These are phyloP conservation scores for Drosophila prolongata DNA, from an alignment of 2,888 invertebrate genomes.

Conservation along the genomic window DNA sequence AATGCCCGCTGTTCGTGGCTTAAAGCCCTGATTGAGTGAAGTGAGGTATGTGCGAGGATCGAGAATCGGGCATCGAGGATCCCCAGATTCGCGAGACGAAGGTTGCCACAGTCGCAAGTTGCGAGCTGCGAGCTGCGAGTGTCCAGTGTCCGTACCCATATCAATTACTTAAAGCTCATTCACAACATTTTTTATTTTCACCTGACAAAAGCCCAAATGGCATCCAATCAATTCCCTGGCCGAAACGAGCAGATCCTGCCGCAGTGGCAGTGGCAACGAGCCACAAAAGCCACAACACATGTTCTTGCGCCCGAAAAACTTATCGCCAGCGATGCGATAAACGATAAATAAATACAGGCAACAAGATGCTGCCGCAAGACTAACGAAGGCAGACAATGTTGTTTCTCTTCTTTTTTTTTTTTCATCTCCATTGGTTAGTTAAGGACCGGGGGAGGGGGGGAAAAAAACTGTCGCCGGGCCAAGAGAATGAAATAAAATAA, in stretches of 20 bases:
- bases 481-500: slow-evolving; percentile 40
- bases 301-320: slow-evolving; percentile 83
- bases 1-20: slow-evolving; percentile 68
- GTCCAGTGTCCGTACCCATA: slow-evolving; percentile 74
- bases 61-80: slow-evolving; percentile 8
- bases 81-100: slow-evolving; percentile 9
- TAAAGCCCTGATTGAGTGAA: slow-evolving; percentile 68
- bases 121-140: slow-evolving; percentile 9
- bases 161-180: slow-evolving; percentile 83
- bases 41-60: slow-evolving; percentile 21
- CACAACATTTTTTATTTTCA: slow-evolving; percentile 83
- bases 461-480: slow-evolving; percentile 37
- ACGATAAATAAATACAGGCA: slow-evolving; percentile 74
- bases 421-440: slow-evolving; percentile 52
- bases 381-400: slow-evolving; percentile 59
- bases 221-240: slow-evolving; percentile 79
- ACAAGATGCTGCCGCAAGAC: slow-evolving; percentile 29
- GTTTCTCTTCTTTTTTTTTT: slow-evolving; percentile 16
- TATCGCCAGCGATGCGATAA: slow-evolving; percentile 79
- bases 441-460: slow-evolving; percentile 19
- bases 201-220: slow-evolving; percentile 81
- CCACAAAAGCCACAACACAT: slow-evolving; percentile 78
- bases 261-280: slow-evolving; percentile 61
- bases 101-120: slow-evolving; percentile 3
- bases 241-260: slow-evolving; percentile 12